Percentiles rank a stretch among this genome's conserved stretches.
These are phyloP conservation scores for Serripes groenlandicus DNA, from an alignment of 2,888 invertebrate species.

Conservation along the genomic window DNA sequence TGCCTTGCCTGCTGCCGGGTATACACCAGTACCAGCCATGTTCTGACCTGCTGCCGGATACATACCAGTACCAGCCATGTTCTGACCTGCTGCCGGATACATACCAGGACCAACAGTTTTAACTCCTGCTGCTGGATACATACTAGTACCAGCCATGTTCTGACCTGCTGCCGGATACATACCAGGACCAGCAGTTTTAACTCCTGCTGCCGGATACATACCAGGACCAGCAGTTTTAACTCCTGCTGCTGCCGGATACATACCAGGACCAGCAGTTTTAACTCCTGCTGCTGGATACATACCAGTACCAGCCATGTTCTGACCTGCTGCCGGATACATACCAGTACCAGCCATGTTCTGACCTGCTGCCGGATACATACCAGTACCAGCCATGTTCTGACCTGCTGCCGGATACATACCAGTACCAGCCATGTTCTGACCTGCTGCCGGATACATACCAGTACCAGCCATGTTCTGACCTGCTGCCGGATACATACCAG, in stretches of 20 bases:
- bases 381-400: not conserved
- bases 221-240: too few relatives aligned
- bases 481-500: not conserved
- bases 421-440: not conserved
- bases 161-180: not conserved
- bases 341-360: not conserved
- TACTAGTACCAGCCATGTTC: not conserved
- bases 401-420: not conserved
- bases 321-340: not conserved
- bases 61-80: not conserved
- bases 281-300: not conserved
- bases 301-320: slow-evolving; percentile 13
- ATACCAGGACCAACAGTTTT: not conserved
- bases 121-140: not conserved
- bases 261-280: too few relatives aligned
- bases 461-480: not conserved
- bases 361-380: not conserved
- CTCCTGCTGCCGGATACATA: too few relatives aligned
- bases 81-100: not conserved
- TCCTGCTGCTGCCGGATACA: too few relatives aligned
- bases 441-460: not conserved
- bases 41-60: not conserved
- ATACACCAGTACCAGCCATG: not conserved
- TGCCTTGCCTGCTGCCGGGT: not conserved
- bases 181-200: not conserved